Conservation (phyloP, 2,797 vertebrate genomes). For the Otolemur crassicaudatus region DNA sequence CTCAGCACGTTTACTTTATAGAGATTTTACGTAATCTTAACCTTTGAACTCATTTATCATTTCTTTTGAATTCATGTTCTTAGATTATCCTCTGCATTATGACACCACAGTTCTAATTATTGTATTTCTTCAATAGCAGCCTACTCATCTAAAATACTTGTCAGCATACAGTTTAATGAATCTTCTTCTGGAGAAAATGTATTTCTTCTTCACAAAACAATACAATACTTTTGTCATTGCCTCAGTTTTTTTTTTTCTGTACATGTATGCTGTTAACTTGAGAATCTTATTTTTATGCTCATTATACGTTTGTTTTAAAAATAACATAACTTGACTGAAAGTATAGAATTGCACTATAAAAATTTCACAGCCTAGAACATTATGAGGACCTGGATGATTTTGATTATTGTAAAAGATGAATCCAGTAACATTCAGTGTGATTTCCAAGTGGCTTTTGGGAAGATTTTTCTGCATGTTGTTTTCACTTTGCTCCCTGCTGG, state of each 20-base stretch:
- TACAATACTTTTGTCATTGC: slow-evolving; percentile 2
- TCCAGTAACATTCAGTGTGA: background rate
- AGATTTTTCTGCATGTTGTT: background rate
- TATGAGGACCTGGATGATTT: background rate
- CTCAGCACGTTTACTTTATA: background rate
- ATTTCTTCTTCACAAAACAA: slow-evolving; percentile 32
- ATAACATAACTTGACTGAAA: slow-evolving; percentile 36
- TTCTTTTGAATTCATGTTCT: slow-evolving; percentile 27
- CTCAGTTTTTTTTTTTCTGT: background rate
- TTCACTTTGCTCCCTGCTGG: background rate
- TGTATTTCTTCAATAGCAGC: slow-evolving; percentile 1
- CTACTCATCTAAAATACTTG: slow-evolving; percentile 25
- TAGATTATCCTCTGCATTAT: slow-evolving; percentile 1
- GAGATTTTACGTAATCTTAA: background rate
- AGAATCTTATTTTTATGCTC: slow-evolving; percentile 16
- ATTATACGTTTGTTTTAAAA: slow-evolving; percentile 53
- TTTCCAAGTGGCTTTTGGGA: background rate
- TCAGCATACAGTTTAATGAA: slow-evolving; percentile 49
- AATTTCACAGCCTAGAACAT: background rate
- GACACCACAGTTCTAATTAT: background rate
- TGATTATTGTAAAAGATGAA: background rate
- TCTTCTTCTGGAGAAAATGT: slow-evolving; percentile 25
- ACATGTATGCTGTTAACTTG: slow-evolving; percentile 20
- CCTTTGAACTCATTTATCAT: slow-evolving; percentile 13
- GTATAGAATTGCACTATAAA: background rate